Evolutionary conservation across 2,888 invertebrate species (phyloP), one percentile per base, ranked within the genome.

Genomic region (Luperina testacea): DNA sequence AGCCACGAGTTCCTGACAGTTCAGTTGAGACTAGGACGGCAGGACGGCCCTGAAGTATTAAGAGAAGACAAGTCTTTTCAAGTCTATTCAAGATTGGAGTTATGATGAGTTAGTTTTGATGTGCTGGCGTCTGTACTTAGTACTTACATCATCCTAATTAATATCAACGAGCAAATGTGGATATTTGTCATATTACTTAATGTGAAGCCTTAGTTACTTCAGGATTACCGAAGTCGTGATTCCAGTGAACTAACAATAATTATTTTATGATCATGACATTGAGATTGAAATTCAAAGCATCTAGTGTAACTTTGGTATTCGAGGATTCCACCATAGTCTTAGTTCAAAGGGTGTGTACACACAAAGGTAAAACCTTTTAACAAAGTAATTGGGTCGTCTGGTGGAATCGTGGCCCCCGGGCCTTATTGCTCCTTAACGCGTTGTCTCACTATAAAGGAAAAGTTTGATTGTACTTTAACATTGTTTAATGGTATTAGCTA

Each of bases 311-410:
- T 48, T 78, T 48, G 59, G 2, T 59, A 70, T 76, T 71, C 17
- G 61, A n/a, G 24, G 53, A 75, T 71, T 67, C 38, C 17, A 24
- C 13, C 53, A 11, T n/a, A 51, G 72, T 64, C 45, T 65, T 75
- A 63, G 72, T 71, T 74, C 51, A 68, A 73, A 71, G 63, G 71
- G 42, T 24, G 42, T 63, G 61, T 65, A 27, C 42, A 45, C 68
- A 73, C 27, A 80, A 73, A 68, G 57, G 63, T 63, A 8, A 42
- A 73, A 65, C 17, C 63, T 48, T 51, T 48, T 48, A 68, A 27
- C 27, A 20, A 27, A 27, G 57, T 51, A 38, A 82, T 82, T 38
- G 75, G 71, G 38, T 24, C 45, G 61, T 68, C 82, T 68, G 42
- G 45, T 51, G 7, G 17, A 38, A n/a, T 45, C 6, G 51, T 81